Percentiles rank a stretch among this genome's conserved stretches.
phyloP scores from a whole-genome alignment of 2,888 invertebrate species.

The Reticulitermes lucifugus region DNA sequence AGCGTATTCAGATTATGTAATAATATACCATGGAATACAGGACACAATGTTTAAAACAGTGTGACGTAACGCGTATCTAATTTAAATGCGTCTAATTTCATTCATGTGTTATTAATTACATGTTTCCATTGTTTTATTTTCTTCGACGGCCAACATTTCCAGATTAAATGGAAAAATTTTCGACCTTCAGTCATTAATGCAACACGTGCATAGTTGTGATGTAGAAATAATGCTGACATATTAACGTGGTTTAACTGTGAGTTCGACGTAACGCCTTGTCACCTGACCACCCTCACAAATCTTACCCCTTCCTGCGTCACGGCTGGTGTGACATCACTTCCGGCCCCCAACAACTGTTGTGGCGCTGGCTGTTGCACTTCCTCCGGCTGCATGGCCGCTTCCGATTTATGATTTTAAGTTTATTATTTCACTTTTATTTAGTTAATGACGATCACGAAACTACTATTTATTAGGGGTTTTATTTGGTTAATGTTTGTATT shows the following conservation, averaged over 20 bases:
- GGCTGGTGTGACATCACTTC: constrained; percentile 12
- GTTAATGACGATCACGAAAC: constrained; percentile 15
- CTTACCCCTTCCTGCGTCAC: constrained; percentile 26
- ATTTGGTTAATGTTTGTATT: constrained; percentile 11
- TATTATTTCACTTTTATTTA: constrained; percentile 30
- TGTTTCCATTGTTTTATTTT: too few relatives aligned
- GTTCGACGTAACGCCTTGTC: not conserved
- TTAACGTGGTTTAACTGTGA: not conserved
- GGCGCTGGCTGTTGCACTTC: constrained; percentile 11
- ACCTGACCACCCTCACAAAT: not conserved
- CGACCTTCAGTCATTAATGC: too few relatives aligned
- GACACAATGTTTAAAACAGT: too few relatives aligned
- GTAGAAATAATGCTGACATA: not conserved
- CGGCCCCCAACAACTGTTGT: not conserved
- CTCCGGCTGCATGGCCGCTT: constrained; percentile 21
- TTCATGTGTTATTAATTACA: too few relatives aligned
- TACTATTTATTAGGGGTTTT: not conserved
- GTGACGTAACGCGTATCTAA: too few relatives aligned
- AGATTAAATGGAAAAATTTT: too few relatives aligned
- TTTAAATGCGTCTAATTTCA: too few relatives aligned
- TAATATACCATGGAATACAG: too few relatives aligned
- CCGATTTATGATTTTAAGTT: not conserved
- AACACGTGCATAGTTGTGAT: too few relatives aligned
- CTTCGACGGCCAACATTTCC: too few relatives aligned
- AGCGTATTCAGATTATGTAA: too few relatives aligned